Evolutionary conservation across 1,140 invertebrate genomes (phyloP).

Genomic region (Drosophila simulans): DNA sequence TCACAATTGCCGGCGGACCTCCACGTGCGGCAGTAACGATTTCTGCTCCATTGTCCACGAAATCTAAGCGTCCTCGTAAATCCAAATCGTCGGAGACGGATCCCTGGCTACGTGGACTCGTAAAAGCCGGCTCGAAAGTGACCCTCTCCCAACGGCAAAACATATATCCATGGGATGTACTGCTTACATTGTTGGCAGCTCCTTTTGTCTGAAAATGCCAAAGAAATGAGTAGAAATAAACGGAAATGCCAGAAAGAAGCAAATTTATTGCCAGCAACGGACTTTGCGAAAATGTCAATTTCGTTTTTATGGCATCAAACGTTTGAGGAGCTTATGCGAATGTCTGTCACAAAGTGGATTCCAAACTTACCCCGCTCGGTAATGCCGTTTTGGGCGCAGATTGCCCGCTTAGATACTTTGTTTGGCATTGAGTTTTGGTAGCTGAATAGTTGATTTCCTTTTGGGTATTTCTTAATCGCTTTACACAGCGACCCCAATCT

Average conservation of each 20-base stretch:
- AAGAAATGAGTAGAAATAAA: constrained; percentile 67
- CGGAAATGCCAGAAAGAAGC: constrained; percentile 49
- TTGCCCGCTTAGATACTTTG: constrained; percentile 31
- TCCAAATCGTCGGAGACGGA: constrained; percentile 50
- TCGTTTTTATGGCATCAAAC: constrained; percentile 77
- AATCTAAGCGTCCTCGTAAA: constrained; percentile 77
- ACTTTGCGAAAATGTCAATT: constrained; percentile 82
- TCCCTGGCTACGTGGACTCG: constrained; percentile 66
- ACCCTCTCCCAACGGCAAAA: constrained; percentile 30
- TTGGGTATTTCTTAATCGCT: neutral
- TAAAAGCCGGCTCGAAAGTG: constrained; percentile 56
- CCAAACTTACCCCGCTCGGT: constrained; percentile 25
- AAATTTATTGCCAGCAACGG: constrained; percentile 77
- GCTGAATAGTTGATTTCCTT: constrained; percentile 2
- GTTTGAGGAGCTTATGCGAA: constrained; percentile 73
- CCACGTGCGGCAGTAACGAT: constrained; percentile 33
- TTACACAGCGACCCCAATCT: constrained; percentile 6
- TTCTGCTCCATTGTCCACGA: constrained; percentile 61
- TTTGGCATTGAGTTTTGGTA: neutral
- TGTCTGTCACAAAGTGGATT: constrained; percentile 78
- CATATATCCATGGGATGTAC: constrained; percentile 18
- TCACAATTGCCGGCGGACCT: constrained; percentile 45
- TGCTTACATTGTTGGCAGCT: constrained; percentile 64
- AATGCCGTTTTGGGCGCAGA: constrained; percentile 7
- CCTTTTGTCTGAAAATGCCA: constrained; percentile 53